These are phyloP conservation scores for Bos taurus DNA, from an alignment of 2,113 vertebrate genomes.

Conservation along the genomic window ARS-UCD2.0 NC_037332.1:106687001-106687500, in stretches of 20 bases:
- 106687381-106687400: neutral
- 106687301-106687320: neutral
- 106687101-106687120: neutral
- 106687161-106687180: neutral
- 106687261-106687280: neutral
- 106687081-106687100: neutral
- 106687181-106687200: neutral
- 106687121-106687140: neutral
- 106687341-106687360: accelerated
- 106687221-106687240: neutral
- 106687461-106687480: neutral
- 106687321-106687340: neutral
- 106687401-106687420: neutral
- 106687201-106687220: neutral
- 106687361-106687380: neutral
- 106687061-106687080: neutral
- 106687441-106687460: neutral
- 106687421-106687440: neutral
- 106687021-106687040: neutral
- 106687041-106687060: neutral
- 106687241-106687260: neutral
- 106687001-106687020: neutral
- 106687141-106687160: neutral
- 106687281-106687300: neutral
- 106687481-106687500: neutral